A percentile compares a stretch with the other conserved stretches of the same genome.
phyloP scores from a whole-genome alignment of 2,888 invertebrate species.

The Himalopsyche anomala region DNA sequence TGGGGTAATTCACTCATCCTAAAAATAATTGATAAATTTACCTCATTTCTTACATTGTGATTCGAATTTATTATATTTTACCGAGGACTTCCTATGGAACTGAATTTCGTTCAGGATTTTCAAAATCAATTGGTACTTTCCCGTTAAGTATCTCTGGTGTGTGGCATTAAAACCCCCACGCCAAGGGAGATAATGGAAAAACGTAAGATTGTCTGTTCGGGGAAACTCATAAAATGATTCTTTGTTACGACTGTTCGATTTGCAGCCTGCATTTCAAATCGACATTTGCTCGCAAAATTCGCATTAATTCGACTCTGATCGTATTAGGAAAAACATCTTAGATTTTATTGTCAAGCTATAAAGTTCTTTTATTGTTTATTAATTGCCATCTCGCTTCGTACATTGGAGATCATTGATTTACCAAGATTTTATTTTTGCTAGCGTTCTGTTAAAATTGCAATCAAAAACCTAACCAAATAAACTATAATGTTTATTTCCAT shows the following conservation, averaged over 20 bases:
- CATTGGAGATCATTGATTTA: neutral
- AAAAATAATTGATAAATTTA: too few species aligned
- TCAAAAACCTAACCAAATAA: too few species aligned
- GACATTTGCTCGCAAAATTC: constrained; percentile 10
- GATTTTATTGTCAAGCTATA: constrained; percentile 6
- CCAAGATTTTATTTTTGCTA: neutral
- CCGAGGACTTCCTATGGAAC: neutral
- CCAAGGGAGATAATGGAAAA: constrained; percentile 45
- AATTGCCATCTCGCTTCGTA: neutral
- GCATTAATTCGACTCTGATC: constrained; percentile 25
- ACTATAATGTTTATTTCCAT: too few species aligned
- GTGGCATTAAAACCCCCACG: constrained; percentile 39
- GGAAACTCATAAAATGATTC: constrained; percentile 45
- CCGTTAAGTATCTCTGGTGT: constrained; percentile 23
- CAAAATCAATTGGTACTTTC: constrained; percentile 18
- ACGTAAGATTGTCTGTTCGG: constrained; percentile 35
- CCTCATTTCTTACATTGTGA: neutral
- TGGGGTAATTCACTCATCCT: too few species aligned
- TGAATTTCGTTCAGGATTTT: neutral
- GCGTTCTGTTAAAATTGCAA: neutral
- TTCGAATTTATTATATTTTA: neutral
- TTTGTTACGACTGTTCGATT: constrained; percentile 33
- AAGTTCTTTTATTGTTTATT: constrained; percentile 11
- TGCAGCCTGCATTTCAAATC: constrained; percentile 26
- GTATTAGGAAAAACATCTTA: constrained; percentile 29